Percentiles rank a stretch among this genome's conserved stretches.
Evolutionary conservation across 1,140 invertebrate genomes (phyloP).

Genomic region (Calliopsis andreniformis): DNA sequence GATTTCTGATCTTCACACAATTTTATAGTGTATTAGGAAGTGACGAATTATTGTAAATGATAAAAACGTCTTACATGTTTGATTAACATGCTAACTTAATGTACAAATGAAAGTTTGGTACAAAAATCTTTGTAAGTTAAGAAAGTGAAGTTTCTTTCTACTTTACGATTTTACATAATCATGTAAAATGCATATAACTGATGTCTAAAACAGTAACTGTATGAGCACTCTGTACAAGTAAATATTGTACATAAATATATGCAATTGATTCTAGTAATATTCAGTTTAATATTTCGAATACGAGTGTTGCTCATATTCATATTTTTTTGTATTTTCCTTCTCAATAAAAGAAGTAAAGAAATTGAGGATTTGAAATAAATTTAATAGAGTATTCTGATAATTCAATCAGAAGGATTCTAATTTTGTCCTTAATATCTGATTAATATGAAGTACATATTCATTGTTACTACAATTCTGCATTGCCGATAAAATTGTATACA

Average conservation of each 20-base stretch:
- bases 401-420: too few relatives aligned
- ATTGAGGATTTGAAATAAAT: not conserved
- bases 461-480: too few relatives aligned
- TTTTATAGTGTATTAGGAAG: conserved; percentile 39
- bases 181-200: conserved; percentile 23
- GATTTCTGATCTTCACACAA: conserved; percentile 16
- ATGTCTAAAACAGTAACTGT: conserved; percentile 20
- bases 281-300: not conserved
- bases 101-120: conserved; percentile 51
- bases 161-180: conserved; percentile 30
- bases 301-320: not conserved
- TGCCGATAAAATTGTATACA: too few relatives aligned
- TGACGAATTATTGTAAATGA: conserved; percentile 8
- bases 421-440: too few relatives aligned
- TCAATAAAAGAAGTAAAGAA: not conserved
- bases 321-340: not conserved
- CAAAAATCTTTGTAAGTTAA: conserved; percentile 45
- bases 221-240: conserved; percentile 34
- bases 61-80: conserved; percentile 32
- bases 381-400: too few relatives aligned
- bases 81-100: conserved; percentile 40
- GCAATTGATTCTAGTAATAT: not conserved
- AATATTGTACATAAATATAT: conserved; percentile 41
- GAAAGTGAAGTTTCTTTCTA: conserved; percentile 26
- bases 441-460: too few relatives aligned